phyloP scores from a whole-genome alignment of 2,113 vertebrate genomes.

The Oceanodroma tethys region DNA sequence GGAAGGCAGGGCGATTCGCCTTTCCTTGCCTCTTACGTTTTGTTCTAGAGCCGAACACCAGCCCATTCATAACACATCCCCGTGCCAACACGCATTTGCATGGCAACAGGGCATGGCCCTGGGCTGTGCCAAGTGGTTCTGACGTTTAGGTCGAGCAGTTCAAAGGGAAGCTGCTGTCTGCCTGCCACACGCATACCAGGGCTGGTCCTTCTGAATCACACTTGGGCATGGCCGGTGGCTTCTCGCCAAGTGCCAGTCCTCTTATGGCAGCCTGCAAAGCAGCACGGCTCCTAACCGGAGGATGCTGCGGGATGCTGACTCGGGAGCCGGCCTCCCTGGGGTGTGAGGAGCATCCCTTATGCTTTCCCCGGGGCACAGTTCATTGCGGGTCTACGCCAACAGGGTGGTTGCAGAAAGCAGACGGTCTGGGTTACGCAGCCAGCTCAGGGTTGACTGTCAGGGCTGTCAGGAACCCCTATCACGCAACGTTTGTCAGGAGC shows the following conservation, averaged over 20 bases:
- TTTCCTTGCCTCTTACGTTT: not conserved
- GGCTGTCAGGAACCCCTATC: not conserved
- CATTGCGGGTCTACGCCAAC: accelerated
- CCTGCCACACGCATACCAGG: accelerated
- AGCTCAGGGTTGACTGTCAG: not conserved
- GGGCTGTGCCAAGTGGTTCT: not conserved
- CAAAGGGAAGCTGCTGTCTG: not conserved
- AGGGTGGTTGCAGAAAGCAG: not conserved
- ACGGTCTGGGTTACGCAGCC: not conserved
- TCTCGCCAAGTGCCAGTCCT: not conserved
- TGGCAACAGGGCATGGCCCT: not conserved
- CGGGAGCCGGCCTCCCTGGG: not conserved
- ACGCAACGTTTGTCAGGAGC: accelerated
- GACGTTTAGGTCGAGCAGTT: not conserved
- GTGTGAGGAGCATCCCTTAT: not conserved
- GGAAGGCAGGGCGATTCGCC: not conserved
- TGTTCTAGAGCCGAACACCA: not conserved
- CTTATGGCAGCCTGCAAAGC: not conserved
- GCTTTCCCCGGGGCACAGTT: no score
- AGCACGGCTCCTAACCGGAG: not conserved
- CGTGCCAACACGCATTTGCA: not conserved
- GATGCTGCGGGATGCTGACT: not conserved
- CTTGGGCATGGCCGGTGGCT: accelerated
- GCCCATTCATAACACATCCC: not conserved
- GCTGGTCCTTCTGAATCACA: not conserved